Percentiles rank a stretch among this genome's conserved stretches.
Conservation (phyloP, 2,888 invertebrate species). For the Aleiodes testaceus region DNA sequence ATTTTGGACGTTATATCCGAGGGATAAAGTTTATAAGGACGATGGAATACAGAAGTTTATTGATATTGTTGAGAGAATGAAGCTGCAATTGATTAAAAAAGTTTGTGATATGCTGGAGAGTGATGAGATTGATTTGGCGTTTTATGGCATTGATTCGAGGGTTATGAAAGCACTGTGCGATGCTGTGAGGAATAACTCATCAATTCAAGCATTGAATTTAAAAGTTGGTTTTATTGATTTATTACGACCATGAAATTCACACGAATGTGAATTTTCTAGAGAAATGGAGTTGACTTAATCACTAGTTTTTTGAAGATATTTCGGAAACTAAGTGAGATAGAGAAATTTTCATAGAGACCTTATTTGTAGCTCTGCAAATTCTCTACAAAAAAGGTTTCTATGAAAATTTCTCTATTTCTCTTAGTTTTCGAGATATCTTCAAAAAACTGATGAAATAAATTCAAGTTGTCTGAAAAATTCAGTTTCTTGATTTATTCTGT, state of each 20-base stretch:
- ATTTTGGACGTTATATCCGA: constrained; percentile 58
- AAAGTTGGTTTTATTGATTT: constrained; percentile 53
- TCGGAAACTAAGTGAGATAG: no score
- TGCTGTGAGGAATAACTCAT: constrained; percentile 58
- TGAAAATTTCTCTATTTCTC: no score
- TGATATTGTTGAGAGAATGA: constrained; percentile 50
- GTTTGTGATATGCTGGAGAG: constrained; percentile 58
- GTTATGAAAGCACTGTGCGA: constrained; percentile 59
- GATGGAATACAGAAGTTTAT: constrained; percentile 61
- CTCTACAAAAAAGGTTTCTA: no score
- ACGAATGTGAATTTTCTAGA: no score
- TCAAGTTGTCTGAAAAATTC: no score
- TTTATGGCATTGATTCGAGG: constrained; percentile 62
- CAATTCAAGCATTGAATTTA: constrained; percentile 60
- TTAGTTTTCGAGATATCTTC: no score
- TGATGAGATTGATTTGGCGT: constrained; percentile 60
- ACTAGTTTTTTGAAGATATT: no score
- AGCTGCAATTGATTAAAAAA: constrained; percentile 55
- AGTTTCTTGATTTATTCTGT: neutral
- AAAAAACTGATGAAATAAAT: no score
- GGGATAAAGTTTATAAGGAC: constrained; percentile 48
- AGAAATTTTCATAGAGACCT: no score
- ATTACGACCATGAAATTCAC: no score
- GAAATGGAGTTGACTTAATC: no score
- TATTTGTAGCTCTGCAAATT: no score